phyloP scores from a whole-genome alignment of 2,113 vertebrate genomes.

The Atherinomorus stipes region DNA sequence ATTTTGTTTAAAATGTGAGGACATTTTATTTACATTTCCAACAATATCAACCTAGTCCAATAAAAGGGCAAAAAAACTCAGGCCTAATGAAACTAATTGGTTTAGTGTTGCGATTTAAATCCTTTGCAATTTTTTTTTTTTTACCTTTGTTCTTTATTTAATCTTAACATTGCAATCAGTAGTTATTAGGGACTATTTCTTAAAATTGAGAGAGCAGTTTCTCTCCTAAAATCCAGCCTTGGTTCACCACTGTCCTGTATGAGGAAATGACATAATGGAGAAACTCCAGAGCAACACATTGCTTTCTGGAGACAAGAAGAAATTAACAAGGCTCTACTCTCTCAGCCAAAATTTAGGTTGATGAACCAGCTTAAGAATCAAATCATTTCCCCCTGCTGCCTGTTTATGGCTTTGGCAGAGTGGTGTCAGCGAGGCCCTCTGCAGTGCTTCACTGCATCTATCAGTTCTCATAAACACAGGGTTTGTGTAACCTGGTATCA shows the following conservation, averaged over 20 bases:
- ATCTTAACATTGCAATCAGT: no score
- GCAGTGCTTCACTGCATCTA: constrained; percentile 17
- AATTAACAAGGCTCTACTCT: background rate
- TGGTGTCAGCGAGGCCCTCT: constrained; percentile 20
- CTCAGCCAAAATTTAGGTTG: background rate
- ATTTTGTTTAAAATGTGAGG: background rate
- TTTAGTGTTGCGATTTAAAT: no score
- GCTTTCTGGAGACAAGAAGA: background rate
- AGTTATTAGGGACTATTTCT: background rate
- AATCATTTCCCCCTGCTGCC: constrained; percentile 44
- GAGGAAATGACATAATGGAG: constrained; percentile 8
- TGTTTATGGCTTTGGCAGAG: constrained; percentile 24
- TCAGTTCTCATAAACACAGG: constrained; percentile 29
- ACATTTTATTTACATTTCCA: background rate
- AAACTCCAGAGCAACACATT: background rate
- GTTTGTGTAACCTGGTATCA: constrained; percentile 32
- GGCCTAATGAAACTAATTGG: no score
- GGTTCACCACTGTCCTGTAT: background rate
- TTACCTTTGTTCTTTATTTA: no score
- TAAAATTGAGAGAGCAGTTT: background rate
- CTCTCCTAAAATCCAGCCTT: no score
- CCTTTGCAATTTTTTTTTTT: no score
- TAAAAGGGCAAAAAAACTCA: no score
- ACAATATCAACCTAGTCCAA: no score
- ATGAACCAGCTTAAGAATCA: constrained; percentile 12